phyloP scores from a whole-genome alignment of 2,113 vertebrate genomes.

The Lycaon pictus region DNA sequence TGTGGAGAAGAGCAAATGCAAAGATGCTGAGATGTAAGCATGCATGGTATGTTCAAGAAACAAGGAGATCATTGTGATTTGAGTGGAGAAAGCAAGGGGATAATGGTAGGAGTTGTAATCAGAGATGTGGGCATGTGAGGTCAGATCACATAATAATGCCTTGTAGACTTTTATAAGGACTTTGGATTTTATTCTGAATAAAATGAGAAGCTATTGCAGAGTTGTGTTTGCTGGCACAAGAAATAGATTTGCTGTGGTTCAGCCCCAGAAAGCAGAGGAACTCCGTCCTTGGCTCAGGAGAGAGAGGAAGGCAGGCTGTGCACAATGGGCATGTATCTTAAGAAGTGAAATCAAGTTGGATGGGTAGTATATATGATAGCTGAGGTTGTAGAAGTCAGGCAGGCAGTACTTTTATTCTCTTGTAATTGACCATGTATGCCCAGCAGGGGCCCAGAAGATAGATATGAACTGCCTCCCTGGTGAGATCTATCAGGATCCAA shows the following conservation, averaged over 20 bases:
- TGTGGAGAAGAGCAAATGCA: not conserved
- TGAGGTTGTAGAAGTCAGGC: constrained; percentile 15
- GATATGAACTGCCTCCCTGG: not conserved
- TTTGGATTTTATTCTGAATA: constrained; percentile 39
- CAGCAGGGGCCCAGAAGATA: not conserved
- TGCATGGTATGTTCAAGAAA: not conserved
- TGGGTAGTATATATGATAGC: not conserved
- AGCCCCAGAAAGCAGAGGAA: not conserved
- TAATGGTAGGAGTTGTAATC: not conserved
- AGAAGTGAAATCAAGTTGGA: not conserved
- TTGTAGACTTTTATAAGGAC: not conserved
- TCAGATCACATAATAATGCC: not conserved
- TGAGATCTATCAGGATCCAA: not conserved
- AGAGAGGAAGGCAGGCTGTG: not conserved
- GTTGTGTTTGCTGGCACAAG: not conserved
- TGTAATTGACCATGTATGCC: not conserved
- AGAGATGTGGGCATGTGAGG: not conserved
- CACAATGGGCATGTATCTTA: not conserved
- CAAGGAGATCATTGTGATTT: not conserved
- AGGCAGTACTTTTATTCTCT: constrained; percentile 25
- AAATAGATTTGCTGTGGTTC: not conserved
- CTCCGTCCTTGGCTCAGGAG: not conserved
- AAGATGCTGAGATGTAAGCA: not conserved
- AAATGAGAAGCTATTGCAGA: not conserved
- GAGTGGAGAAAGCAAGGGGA: not conserved